Conservation (phyloP, 2,888 invertebrate species). For the Nemurella pictetii region DNA sequence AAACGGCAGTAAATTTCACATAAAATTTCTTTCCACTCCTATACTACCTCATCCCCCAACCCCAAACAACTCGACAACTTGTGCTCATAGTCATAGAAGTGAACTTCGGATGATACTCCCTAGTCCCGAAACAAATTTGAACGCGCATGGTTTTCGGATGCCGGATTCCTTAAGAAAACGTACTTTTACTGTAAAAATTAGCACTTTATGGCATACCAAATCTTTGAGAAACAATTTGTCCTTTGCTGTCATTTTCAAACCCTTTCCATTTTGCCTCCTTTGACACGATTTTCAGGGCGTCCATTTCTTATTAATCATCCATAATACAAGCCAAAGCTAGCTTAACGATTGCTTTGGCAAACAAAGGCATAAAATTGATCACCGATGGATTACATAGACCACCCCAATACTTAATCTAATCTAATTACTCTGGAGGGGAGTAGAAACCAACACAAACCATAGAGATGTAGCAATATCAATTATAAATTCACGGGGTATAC, state of each 20-base stretch:
- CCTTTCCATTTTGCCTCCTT: background rate
- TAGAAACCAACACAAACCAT: no score
- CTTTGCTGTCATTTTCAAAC: background rate
- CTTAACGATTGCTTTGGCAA: background rate
- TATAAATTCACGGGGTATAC: no score
- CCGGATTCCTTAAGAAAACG: background rate
- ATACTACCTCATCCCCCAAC: background rate
- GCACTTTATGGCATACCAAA: no score
- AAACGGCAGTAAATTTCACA: conserved; percentile 40
- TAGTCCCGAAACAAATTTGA: background rate
- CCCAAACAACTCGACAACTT: background rate
- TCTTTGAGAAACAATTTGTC: background rate
- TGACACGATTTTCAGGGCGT: background rate
- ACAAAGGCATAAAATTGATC: background rate
- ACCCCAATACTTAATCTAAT: no score
- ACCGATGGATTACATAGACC: no score
- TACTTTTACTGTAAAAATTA: background rate
- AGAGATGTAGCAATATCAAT: background rate
- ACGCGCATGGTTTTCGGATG: background rate
- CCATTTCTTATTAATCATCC: background rate
- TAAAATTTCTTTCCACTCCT: conserved; percentile 35
- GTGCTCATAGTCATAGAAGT: background rate
- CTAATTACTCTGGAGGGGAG: no score
- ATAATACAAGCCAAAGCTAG: background rate
- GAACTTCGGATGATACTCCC: background rate